Base-by-base conservation (phyloP, 35 echinoderm and acorn worm genomes). In the Acanthaster planci region DNA sequence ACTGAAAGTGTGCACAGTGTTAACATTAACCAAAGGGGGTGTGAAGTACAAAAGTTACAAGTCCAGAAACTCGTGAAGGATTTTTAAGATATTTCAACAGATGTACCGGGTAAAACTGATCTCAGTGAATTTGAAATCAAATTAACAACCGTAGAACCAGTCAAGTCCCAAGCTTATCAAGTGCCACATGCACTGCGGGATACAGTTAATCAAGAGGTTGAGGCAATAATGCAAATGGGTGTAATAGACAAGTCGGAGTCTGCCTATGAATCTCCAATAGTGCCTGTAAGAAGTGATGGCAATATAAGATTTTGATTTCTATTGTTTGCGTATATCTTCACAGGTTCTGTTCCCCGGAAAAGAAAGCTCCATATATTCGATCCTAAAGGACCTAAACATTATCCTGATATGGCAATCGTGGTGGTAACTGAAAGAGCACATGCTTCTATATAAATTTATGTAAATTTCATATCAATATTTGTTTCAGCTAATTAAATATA, bases 231-330 rank as follows among this genome's bases (percentile, higher is more conserved):
- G 29, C 34, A 50, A 2, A 16, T 82, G 51, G 87, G 77, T 6
- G 32, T 89, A 2, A 82, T 89, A 51, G 79, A 82, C 32, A 4
- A 3, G 5, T 31, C 78, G 16, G 76, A 7, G 5, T 82, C 78
- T 89, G 34, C 87, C 8, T 89, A 82, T 81, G 87, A 78, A 39
- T 89, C 87, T 31, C 87, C 79, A 29, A 82, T 89, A 40, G 78
- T 89, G 10, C 54, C 67, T n/a, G 77, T 89, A 30, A 1, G 34
- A 32, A 89, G n/a, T n/a, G n/a, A n/a, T n/a, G n/a, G n/a, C n/a
- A n/a, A n/a, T n/a, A n/a, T n/a, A n/a, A n/a, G n/a, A n/a, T n/a
- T n/a, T n/a, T n/a, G n/a, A n/a, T n/a, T n/a, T n/a, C n/a, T n/a
- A n/a, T n/a, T n/a, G n/a, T n/a, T n/a, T n/a, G n/a, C n/a, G n/a